Conservation (phyloP, 2,888 invertebrate genomes). For the Lobophora halterata region DNA sequence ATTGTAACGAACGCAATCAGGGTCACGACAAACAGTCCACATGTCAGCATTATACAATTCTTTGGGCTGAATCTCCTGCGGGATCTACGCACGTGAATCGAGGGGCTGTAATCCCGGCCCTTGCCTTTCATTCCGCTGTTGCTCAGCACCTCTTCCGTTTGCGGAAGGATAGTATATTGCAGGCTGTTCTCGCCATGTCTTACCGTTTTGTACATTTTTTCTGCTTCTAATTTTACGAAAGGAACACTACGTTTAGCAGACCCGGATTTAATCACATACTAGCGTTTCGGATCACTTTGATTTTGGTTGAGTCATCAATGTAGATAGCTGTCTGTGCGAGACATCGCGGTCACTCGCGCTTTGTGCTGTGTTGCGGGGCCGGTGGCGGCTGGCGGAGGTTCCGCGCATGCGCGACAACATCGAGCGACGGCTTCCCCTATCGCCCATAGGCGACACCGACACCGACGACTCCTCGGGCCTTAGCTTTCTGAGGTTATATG, state of each 20-base stretch:
- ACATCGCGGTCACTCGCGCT: constrained; percentile 60
- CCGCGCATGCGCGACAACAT: constrained; percentile 74
- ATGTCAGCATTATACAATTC: constrained; percentile 9
- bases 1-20: constrained; percentile 59
- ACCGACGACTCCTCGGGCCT: constrained; percentile 44
- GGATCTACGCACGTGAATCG: constrained; percentile 64
- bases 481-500: constrained; percentile 75
- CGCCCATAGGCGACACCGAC: constrained; percentile 25
- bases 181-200: constrained; percentile 87
- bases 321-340: constrained; percentile 50
- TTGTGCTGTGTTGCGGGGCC: constrained; percentile 62
- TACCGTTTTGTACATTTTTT: constrained; percentile 87
- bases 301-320: constrained; percentile 50
- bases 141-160: constrained; percentile 83
- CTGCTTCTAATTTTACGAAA: constrained; percentile 52
- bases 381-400: constrained; percentile 29
- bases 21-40: constrained; percentile 47
- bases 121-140: constrained; percentile 81
- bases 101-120: constrained; percentile 75
- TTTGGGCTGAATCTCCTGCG: constrained; percentile 52
- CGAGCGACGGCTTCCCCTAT: constrained; percentile 69
- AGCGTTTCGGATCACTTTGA: constrained; percentile 47
- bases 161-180: constrained; percentile 87
- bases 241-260: constrained; percentile 59
- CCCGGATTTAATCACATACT: constrained; percentile 64